phyloP scores from a whole-genome alignment of 2,113 vertebrate genomes.

The Corythoichthys intestinalis region DNA sequence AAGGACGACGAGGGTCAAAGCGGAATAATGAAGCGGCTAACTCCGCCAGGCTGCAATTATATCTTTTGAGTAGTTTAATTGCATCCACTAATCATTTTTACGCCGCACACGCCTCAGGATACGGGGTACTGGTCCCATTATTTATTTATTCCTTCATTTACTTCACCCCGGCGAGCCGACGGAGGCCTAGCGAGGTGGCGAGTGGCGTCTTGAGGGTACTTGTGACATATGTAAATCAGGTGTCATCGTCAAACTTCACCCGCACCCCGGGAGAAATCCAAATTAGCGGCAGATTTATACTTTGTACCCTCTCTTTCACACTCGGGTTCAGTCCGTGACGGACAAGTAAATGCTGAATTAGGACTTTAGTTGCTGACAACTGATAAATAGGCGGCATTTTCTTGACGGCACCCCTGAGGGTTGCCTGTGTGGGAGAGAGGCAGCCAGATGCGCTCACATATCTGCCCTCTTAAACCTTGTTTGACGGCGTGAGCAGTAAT shows the following conservation, averaged over 20 bases:
- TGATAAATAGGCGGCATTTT: conserved; percentile 70
- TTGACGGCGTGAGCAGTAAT: conserved; percentile 68
- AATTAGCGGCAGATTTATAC: conserved; percentile 48
- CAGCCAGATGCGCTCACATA: conserved; percentile 36
- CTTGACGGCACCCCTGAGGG: conserved; percentile 67
- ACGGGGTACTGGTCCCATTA: conserved; percentile 54
- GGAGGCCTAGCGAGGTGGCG: conserved; percentile 45
- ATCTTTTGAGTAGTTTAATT: conserved; percentile 65
- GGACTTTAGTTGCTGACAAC: conserved; percentile 71
- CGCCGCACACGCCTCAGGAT: conserved; percentile 50
- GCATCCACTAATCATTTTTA: conserved; percentile 69
- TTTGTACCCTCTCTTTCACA: conserved; percentile 31
- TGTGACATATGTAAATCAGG: conserved; percentile 58
- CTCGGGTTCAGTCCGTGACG: conserved; percentile 45
- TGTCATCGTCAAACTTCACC: conserved; percentile 55
- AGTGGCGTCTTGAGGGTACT: conserved; percentile 49
- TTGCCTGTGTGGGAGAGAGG: conserved; percentile 26
- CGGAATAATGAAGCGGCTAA: conserved; percentile 56
- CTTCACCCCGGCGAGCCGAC: conserved; percentile 45
- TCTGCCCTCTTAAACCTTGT: conserved; percentile 44
- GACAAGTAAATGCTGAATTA: conserved; percentile 68
- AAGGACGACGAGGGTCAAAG: conserved; percentile 48
- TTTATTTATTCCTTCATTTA: conserved; percentile 73
- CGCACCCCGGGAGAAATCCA: conserved; percentile 42
- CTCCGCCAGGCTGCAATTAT: conserved; percentile 57